Percentiles rank a stretch among this genome's conserved stretches.
phyloP scores from a whole-genome alignment of 2,113 vertebrate species.

The Entelurus aequoreus region DNA sequence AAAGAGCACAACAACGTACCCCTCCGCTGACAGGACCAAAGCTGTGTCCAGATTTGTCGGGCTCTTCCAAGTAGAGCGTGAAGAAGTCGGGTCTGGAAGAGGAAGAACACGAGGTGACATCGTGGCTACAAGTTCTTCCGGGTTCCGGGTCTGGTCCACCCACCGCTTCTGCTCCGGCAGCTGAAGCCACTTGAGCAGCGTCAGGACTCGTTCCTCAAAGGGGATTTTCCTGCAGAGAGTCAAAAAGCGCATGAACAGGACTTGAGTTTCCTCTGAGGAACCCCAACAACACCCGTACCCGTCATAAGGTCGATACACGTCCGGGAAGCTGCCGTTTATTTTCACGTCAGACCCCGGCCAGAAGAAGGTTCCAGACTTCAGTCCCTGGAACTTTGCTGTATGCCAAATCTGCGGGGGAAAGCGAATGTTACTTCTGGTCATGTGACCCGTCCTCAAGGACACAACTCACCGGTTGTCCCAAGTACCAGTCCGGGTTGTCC shows the following conservation, averaged over 20 bases:
- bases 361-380: constrained; percentile 83
- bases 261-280: background rate
- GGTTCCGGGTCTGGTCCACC: background rate
- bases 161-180: constrained; percentile 62
- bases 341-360: constrained; percentile 94
- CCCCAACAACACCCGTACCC: constrained; percentile 62
- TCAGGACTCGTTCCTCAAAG: constrained; percentile 68
- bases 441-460: background rate
- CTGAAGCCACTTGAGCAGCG: constrained; percentile 68
- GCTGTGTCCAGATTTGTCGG: constrained; percentile 84
- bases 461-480: constrained; percentile 67
- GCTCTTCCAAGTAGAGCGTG: constrained; percentile 88
- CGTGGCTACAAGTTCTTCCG: background rate
- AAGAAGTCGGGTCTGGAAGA: constrained; percentile 81
- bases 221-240: constrained; percentile 52
- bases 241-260: background rate
- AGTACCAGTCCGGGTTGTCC: constrained; percentile 70
- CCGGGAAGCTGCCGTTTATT: constrained; percentile 81
- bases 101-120: background rate
- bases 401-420: constrained; percentile 83
- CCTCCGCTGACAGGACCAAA: constrained; percentile 82
- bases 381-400: constrained; percentile 80
- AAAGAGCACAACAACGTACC: constrained; percentile 64
- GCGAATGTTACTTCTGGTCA: background rate
- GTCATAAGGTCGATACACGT: constrained; percentile 76